Evolutionary conservation across 1,140 invertebrate species (phyloP), one percentile per base, ranked within the genome.

Genomic region (Aphelinus atriplicis): DNA sequence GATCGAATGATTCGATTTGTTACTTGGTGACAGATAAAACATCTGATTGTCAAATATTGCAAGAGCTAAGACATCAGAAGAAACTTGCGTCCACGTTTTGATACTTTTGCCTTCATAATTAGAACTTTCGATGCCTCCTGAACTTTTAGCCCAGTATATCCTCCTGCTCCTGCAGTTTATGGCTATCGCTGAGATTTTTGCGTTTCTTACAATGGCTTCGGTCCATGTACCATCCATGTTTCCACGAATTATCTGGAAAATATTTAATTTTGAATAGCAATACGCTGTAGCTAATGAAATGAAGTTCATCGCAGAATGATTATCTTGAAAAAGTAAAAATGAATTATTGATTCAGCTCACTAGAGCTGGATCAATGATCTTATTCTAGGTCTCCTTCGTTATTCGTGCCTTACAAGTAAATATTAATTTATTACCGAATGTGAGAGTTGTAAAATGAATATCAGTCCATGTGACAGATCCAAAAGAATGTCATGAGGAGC

Each of bases 381-480:
- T 26, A 26, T 26, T 26, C 26, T 26, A 26, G 26, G 0, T 26
- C 26, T 26, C 26, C 26, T 26, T 26, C 26, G 26, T 26, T 26
- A 26, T 26, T 26, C 26, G 26, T 26, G 26, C 26, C 26, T 26
- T 26, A 26, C 0, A 26, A 26, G 26, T 26, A 26, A 26, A 26
- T 26, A 26, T 26, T 26, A 26, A 26, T 26, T 47, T 9, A 26
- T 62, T 72, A 65, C 70, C 70, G 70, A 72, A 50, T 72, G n/a
- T 1, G 6, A 64, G 48, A 62, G 53, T n/a, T 72, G 70, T 42
- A 65, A 50, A n/a, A 72, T 72, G 42, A 72, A 72, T 7, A 72
- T 46, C 42, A 72, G 53, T 3, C 62, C 62, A 3, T 55, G 42
- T 9, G 56, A 1, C 3, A 3, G 62, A 50, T 72, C 70, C 4